These are phyloP conservation scores for Pyrochroa serraticornis DNA, from an alignment of 2,888 invertebrate species.

Conservation along the genomic window DNA sequence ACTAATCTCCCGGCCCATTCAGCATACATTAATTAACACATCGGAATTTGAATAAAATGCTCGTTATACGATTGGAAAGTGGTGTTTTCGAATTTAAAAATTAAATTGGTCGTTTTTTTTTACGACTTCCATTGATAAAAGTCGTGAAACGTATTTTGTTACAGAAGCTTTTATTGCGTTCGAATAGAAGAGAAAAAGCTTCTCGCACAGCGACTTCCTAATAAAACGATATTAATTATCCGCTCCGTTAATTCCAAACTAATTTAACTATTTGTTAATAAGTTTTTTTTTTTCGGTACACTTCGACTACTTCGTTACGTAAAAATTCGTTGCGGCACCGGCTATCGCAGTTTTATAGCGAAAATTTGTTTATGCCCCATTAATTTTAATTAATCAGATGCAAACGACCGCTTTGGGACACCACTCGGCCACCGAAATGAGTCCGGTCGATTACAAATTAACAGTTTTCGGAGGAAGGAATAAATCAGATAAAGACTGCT, in stretches of 20 bases:
- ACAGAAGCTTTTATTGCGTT: conserved; percentile 36
- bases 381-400: conserved; percentile 31
- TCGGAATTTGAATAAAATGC: conserved; percentile 58
- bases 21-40: conserved; percentile 59
- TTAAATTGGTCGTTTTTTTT: conserved; percentile 40
- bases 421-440: neutral
- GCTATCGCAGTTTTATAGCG: conserved; percentile 9
- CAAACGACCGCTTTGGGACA: conserved; percentile 17
- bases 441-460: conserved; percentile 26
- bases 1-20: conserved; percentile 53
- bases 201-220: too few species aligned
- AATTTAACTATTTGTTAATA: conserved; percentile 41
- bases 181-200: neutral
- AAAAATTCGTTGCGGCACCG: conserved; percentile 12
- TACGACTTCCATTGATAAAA: conserved; percentile 41
- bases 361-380: conserved; percentile 27
- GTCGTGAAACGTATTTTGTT: conserved; percentile 40
- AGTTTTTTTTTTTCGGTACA: conserved; percentile 16
- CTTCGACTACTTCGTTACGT: conserved; percentile 22
- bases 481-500: conserved; percentile 22
- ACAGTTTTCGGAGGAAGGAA: conserved; percentile 25
- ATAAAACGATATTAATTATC: conserved; percentile 32
- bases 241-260: conserved; percentile 41
- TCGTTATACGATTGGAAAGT: conserved; percentile 57
- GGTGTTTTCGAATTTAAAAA: conserved; percentile 43